Evolutionary conservation across 2,113 vertebrate genomes (phyloP), one percentile per base, ranked within the genome.

Genomic region (Hemibagrus wyckioides): DNA sequence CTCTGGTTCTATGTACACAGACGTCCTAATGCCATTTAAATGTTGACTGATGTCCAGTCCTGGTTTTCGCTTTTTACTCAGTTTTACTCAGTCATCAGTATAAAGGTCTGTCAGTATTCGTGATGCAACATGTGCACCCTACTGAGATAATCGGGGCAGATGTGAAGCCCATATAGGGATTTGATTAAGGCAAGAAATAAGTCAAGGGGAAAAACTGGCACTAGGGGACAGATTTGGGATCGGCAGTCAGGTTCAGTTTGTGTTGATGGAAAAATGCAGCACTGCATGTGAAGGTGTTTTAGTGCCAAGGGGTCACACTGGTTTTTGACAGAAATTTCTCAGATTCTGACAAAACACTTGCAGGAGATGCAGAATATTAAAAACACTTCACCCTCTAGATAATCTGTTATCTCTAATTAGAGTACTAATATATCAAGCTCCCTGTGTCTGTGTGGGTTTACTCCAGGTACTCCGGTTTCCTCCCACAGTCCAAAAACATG

Each of bases 291-390:
- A 52, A 65, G 33, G 44, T 39, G 6, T 48, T 76, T 41, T 56
- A 23, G 41, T n/a, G 69, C 83, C 25, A 75, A 52, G 10, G 1
- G n/a, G 28, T 44, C 15, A 30, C 69, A 36, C 36, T 28, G 39
- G 75, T 63, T 39, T 76, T 73, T 80, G 82, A 81, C 54, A 80
- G 41, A 63, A 85, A 84, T 44, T 57, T 65, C 75, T 84, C 73
- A 41, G 56, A 76, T 73, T 85, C 67, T 77, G 36, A 87, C 14
- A 63, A 81, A 87, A 76, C 56, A 82, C 44, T n/a, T 44, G 36
- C 52, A 73, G 50, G 28, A 69, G 33, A 67, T 52, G 75, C 30
- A 56, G 25, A 63, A 76, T 67, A 56, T 77, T 21, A 65, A 82
- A 69, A 82, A 15, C 6, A 82, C 30, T 76, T 56, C 56, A 41